Conservation (phyloP, 1,140 invertebrate species). For the Rhagoletis pomonella region DNA sequence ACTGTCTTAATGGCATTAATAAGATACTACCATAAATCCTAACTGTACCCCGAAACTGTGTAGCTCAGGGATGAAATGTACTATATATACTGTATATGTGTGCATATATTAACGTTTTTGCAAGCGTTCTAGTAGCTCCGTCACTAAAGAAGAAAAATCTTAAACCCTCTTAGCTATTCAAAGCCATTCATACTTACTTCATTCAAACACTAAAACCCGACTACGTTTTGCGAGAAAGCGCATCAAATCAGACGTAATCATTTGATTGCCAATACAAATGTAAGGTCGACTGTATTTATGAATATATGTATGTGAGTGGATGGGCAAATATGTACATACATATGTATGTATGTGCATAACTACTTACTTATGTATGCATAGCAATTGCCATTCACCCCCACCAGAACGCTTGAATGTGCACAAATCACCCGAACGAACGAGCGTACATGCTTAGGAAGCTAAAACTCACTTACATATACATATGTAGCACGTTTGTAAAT, state of each 20-base stretch:
- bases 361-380: not conserved
- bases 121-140: too few species aligned
- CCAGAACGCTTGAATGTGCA: constrained; percentile 1
- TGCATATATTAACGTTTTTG: too few species aligned
- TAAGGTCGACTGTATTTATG: not conserved
- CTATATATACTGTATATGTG: too few species aligned
- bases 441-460: constrained; percentile 23
- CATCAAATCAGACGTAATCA: constrained; percentile 1
- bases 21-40: too few species aligned
- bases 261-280: not conserved
- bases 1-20: too few species aligned
- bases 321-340: not conserved
- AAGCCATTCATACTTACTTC: too few species aligned
- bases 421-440: constrained; percentile 10
- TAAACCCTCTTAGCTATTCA: too few species aligned
- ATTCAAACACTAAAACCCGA: too few species aligned
- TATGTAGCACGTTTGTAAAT: not conserved
- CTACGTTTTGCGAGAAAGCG: not conserved
- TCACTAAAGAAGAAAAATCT: too few species aligned
- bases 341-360: not conserved
- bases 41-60: too few species aligned
- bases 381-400: not conserved
- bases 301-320: too few species aligned
- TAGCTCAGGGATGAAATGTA: too few species aligned
- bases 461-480: not conserved